Evolutionary conservation across 2,113 vertebrate genomes (phyloP).

Genomic region (Physeter macrocephalus): DNA sequence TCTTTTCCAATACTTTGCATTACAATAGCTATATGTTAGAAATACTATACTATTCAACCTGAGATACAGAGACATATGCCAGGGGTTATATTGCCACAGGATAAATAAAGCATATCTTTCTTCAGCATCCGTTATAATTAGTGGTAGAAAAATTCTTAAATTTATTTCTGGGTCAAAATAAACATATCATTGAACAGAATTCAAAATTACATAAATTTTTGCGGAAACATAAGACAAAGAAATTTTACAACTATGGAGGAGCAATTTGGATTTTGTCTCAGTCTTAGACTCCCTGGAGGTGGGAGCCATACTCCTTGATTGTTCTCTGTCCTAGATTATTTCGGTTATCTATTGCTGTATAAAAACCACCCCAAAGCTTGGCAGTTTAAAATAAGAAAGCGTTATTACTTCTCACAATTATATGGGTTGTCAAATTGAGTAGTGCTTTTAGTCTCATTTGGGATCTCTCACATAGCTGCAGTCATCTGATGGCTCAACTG

Average conservation of each 20-base stretch:
- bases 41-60: background rate
- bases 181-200: background rate
- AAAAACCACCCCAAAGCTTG: background rate
- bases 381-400: background rate
- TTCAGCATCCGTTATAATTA: background rate
- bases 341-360: background rate
- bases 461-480: background rate
- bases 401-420: background rate
- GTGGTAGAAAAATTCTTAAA: background rate
- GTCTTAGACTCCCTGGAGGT: background rate
- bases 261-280: background rate
- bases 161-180: constrained; percentile 1
- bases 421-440: background rate
- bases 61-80: background rate
- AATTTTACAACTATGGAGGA: background rate
- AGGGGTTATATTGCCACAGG: background rate
- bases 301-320: background rate
- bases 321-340: background rate
- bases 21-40: background rate
- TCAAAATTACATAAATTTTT: background rate
- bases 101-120: constrained; percentile 17
- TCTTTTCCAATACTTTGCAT: background rate
- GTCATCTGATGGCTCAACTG: background rate
- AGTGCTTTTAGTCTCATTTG: background rate
- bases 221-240: background rate